Base-by-base conservation (phyloP, 2,888 invertebrate genomes). In the Saturnia pavonia region DNA sequence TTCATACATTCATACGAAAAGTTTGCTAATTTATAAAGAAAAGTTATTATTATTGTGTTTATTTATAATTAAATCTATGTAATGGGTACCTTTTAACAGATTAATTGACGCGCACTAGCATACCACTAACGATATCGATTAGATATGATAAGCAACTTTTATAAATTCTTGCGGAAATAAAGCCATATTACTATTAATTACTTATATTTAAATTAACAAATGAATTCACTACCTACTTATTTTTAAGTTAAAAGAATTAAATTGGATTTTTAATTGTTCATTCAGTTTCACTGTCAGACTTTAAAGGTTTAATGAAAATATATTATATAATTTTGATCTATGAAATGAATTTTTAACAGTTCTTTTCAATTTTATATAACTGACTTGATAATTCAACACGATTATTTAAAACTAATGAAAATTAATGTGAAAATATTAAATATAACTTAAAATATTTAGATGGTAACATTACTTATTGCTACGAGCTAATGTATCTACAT, bases 21-120 rank as follows among this genome's bases (percentile, higher is more conserved):
- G n/a, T 45, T 45, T 45, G 1, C 14, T 45, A 45, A 14, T 45
- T 43, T 43, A 11, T 14, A 45, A 45, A 45, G 2, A 12, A 45
- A 45, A 45, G 2, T 12, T 45, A 45, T n/a, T 19, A n/a, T n/a
- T 57, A 25, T 57, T 22, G 57, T 12, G 25, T 14, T 27, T 60
- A 27, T 27, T 60, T 25, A 4, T 60, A 27, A 12, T 27, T 27
- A 60, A 14, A 25, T 60, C 11, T 60, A 27, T 27, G 25, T 4
- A 60, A 60, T 60, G 27, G 12, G 16, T 60, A 14, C 27, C 25
- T 25, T 60, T 60, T 60, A 60, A 60, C 14, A 60, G 57, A 60
- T 60, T 60, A 60, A 60, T 60, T 60, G 57, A 60, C 57, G 57
- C 57, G 12, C 27, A 60, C 54, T 54, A 54, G 54, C 54, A 22